phyloP scores from a whole-genome alignment of 1,140 invertebrate genomes.

The Formica exsecta region DNA sequence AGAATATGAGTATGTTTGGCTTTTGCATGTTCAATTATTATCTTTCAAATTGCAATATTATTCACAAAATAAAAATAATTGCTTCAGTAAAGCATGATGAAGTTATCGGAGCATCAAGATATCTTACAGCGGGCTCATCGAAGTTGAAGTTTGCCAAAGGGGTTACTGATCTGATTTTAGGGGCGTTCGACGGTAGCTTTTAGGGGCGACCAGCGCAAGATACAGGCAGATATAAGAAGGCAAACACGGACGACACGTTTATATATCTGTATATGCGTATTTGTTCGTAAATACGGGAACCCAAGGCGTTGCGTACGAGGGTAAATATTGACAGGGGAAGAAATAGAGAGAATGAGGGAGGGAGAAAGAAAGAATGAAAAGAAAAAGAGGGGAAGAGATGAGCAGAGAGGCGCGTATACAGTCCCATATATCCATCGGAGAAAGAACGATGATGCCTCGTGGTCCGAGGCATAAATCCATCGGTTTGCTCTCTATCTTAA shows the following conservation, averaged over 20 bases:
- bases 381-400: slow-evolving; percentile 12
- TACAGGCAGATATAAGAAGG: slow-evolving; percentile 82
- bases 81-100: background rate
- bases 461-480: slow-evolving; percentile 84
- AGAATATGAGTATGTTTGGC: background rate
- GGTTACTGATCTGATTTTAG: slow-evolving; percentile 61
- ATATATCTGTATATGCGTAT: slow-evolving; percentile 78
- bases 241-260: slow-evolving; percentile 78
- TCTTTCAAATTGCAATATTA: background rate
- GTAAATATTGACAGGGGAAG: slow-evolving; percentile 78
- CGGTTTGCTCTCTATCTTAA: slow-evolving; percentile 81
- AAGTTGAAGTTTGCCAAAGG: slow-evolving; percentile 52
- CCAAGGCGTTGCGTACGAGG: slow-evolving; percentile 78
- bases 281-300: slow-evolving; percentile 83
- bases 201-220: slow-evolving; percentile 64
- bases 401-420: slow-evolving; percentile 68
- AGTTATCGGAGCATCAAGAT: slow-evolving; percentile 12
- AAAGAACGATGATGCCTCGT: slow-evolving; percentile 76
- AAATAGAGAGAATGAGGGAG: slow-evolving; percentile 43
- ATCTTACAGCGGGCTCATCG: slow-evolving; percentile 18
- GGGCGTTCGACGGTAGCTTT: slow-evolving; percentile 56
- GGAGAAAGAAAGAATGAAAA: slow-evolving; percentile 1
- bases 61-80: slow-evolving; percentile 10
- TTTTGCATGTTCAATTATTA: background rate
- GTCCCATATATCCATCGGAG: slow-evolving; percentile 71